Evolutionary conservation across 2,797 vertebrate species (phyloP).

Genomic region (Halcyon chelicuti): DNA sequence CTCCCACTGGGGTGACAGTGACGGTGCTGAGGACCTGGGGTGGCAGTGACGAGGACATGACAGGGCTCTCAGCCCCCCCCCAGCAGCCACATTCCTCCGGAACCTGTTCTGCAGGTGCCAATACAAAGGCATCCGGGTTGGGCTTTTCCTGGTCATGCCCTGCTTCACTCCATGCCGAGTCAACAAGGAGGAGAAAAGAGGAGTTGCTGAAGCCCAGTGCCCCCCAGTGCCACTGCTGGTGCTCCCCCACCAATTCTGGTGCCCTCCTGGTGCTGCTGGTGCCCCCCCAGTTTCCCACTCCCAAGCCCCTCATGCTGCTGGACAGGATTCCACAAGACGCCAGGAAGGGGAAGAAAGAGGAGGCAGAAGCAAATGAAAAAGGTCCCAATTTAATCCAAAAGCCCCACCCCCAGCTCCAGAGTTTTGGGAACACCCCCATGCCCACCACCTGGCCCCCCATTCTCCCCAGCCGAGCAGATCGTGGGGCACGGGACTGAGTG

Average conservation of each 20-base stretch:
- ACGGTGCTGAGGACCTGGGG: neutral
- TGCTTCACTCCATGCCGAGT: neutral
- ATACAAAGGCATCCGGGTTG: neutral
- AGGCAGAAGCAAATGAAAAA: constrained; percentile 40
- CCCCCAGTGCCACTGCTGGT: neutral
- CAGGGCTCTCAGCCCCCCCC: neutral
- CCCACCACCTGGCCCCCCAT: too few relatives aligned
- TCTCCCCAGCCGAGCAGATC: neutral
- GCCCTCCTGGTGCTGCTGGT: neutral
- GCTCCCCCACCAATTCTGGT: neutral
- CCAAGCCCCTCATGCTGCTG: rapidly evolving
- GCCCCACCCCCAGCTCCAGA: neutral
- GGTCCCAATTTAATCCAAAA: constrained; percentile 38
- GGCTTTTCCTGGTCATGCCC: constrained; percentile 14
- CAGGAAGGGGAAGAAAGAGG: neutral
- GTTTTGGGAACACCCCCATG: rapidly evolving
- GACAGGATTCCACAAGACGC: neutral
- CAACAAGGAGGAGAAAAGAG: neutral
- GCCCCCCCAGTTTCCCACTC: neutral
- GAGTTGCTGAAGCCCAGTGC: neutral
- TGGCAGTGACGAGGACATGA: neutral
- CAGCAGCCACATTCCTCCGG: constrained; percentile 26
- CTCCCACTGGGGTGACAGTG: neutral
- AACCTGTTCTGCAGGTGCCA: constrained; percentile 56
- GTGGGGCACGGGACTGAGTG: rapidly evolving